Conservation (phyloP, 2,797 vertebrate genomes). For the Sternotherus odoratus region DNA sequence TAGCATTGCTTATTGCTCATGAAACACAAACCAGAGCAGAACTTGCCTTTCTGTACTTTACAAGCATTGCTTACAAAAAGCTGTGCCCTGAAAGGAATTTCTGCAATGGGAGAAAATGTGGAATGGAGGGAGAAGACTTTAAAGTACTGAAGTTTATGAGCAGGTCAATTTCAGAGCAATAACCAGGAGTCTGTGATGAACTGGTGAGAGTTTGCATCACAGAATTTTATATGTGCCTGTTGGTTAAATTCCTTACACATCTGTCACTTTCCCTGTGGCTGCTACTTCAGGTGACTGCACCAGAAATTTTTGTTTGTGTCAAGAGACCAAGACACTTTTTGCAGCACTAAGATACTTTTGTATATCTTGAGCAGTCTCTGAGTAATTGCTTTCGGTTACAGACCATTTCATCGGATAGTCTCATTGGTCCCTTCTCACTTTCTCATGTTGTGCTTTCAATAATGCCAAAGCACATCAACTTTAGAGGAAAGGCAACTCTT, state of each 20-base stretch:
- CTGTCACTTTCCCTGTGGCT: background rate
- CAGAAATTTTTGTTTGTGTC: background rate
- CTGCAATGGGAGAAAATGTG: background rate
- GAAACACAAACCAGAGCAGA: background rate
- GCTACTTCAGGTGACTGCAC: background rate
- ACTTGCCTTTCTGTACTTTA: background rate
- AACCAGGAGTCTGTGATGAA: background rate
- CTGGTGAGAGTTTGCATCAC: background rate
- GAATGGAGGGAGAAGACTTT: background rate
- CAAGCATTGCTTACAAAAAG: rapidly evolving
- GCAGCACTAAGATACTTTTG: background rate
- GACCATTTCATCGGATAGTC: background rate
- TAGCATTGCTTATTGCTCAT: background rate
- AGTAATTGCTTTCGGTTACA: background rate
- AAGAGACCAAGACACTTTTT: background rate
- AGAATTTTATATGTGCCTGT: background rate
- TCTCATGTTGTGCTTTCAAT: background rate
- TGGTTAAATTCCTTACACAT: background rate
- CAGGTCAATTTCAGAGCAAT: background rate
- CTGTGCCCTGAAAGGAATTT: rapidly evolving
- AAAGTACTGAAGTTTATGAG: background rate
- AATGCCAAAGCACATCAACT: background rate
- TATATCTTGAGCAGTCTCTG: background rate
- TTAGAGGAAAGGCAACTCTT: background rate
- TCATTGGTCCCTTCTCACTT: background rate